Conservation (phyloP, 2,797 vertebrate genomes). For the Cyprinodon diabolis region DNA sequence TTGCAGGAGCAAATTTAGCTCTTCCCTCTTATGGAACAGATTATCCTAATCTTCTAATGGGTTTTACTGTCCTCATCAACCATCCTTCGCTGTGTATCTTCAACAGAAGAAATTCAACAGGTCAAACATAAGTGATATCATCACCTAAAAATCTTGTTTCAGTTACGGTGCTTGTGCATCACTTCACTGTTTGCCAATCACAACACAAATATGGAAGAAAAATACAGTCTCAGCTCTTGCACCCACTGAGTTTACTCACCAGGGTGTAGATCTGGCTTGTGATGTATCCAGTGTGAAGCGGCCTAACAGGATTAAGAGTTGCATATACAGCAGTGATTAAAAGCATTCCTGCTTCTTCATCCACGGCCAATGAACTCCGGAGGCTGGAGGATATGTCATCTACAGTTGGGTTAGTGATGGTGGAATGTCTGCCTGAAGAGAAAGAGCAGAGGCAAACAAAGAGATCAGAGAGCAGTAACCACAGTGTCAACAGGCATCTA, state of each 20-base stretch:
- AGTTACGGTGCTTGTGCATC: not conserved
- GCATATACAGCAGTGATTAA: constrained; percentile 23
- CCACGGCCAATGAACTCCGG: constrained; percentile 31
- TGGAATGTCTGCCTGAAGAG: constrained; percentile 19
- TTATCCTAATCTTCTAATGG: not conserved
- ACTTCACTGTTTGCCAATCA: not conserved
- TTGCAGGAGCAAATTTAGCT: not conserved
- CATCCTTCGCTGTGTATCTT: not conserved
- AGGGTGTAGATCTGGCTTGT: not conserved
- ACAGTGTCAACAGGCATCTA: not conserved
- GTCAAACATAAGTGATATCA: not conserved
- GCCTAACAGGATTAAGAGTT: not conserved
- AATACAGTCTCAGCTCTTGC: not conserved
- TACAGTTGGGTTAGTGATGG: constrained; percentile 8
- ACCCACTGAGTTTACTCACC: not conserved
- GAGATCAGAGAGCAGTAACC: constrained; percentile 21
- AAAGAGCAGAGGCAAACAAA: constrained; percentile 38
- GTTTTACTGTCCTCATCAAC: not conserved
- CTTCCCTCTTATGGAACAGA: not conserved
- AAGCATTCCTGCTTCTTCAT: constrained; percentile 25
- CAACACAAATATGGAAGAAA: constrained; percentile 3
- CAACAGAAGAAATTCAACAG: not conserved
- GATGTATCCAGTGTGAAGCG: not conserved
- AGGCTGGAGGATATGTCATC: constrained; percentile 10
- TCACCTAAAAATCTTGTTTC: not conserved